Evolutionary conservation across 2,797 vertebrate genomes (phyloP), one percentile per base, ranked within the genome.

Genomic region (Pipistrellus pipistrellus): DNA sequence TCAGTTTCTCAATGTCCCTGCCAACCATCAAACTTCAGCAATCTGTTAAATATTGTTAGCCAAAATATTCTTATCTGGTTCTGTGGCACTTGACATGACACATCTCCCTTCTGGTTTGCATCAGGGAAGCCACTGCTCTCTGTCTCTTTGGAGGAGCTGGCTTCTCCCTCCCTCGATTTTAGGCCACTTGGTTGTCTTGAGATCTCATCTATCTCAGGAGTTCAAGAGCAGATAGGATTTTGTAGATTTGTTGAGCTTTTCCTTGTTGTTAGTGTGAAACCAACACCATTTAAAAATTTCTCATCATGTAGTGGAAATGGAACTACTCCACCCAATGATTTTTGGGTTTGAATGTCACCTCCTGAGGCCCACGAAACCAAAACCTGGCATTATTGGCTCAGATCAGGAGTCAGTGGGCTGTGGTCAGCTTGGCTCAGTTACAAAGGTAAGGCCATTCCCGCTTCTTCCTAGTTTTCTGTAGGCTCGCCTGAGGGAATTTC

Each of bases 161-260:
- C 69, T 23, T 86, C 71, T 76, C 35, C 35, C n/a, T 78, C 32
- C 35, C n/a, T 78, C 32, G 15, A 84, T 71, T 77, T 87, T 55
- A 83, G 55, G n/a, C 64, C 9, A 87, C 11, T 32, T 77, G 35
- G 12, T 25, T 87, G 15, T 87, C 71, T 77, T 90, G 25, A 72
- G 23, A 87, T 3, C 6, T 76, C 7, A 48, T 72, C 13, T 87
- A 41, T 57, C 30, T 72, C 25, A 77, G 27, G 62, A 83, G 1
- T 72, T 83, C 27, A 78, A 83, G 66, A 62, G 72, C 8, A 86
- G 44, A 32, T 72, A 72, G 41, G 21, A 68, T 93, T 92, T 85
- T 82, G 4, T 38, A 82, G 30, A 21, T 71, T 71, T 64, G 55
- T 32, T 35, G 44, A 21, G 12, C 0, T 44, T 44, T 85, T 83